Evolutionary conservation across 2,113 vertebrate species (phyloP).

Genomic region (Scytalopus superciliaris): DNA sequence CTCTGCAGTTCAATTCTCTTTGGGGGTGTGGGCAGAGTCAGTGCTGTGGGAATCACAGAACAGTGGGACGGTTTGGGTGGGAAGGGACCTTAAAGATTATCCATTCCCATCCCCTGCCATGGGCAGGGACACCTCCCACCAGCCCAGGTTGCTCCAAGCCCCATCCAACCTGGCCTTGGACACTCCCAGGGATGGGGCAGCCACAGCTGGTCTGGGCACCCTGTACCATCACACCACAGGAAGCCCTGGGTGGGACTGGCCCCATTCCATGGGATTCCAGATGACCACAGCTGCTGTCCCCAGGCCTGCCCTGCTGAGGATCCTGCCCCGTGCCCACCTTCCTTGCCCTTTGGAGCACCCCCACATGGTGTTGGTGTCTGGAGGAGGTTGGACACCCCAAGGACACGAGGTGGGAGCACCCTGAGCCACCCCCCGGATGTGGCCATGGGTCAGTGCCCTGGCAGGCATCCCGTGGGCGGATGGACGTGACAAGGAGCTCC

Average conservation of each 20-base stretch:
- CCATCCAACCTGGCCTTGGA: fast-evolving
- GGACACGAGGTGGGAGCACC: fast-evolving
- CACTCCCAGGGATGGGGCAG: background rate
- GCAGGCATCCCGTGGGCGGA: fast-evolving
- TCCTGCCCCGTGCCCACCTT: background rate
- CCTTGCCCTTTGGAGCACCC: background rate
- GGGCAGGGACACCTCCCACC: background rate
- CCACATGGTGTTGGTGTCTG: fast-evolving
- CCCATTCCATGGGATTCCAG: fast-evolving
- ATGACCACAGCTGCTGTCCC: background rate
- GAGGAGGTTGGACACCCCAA: background rate
- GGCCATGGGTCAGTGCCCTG: background rate
- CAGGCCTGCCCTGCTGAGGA: background rate
- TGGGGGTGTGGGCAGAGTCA: background rate
- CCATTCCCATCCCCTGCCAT: background rate
- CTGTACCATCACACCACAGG: background rate
- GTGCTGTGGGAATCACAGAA: background rate
- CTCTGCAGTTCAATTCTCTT: background rate
- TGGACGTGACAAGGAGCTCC: background rate
- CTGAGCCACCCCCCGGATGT: background rate
- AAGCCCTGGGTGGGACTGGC: background rate
- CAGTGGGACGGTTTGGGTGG: background rate
- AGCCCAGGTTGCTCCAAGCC: background rate
- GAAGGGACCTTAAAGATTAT: background rate
- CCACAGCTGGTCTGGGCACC: background rate